phyloP scores from a whole-genome alignment of 2,113 vertebrate genomes.

The Leiothrix lutea region DNA sequence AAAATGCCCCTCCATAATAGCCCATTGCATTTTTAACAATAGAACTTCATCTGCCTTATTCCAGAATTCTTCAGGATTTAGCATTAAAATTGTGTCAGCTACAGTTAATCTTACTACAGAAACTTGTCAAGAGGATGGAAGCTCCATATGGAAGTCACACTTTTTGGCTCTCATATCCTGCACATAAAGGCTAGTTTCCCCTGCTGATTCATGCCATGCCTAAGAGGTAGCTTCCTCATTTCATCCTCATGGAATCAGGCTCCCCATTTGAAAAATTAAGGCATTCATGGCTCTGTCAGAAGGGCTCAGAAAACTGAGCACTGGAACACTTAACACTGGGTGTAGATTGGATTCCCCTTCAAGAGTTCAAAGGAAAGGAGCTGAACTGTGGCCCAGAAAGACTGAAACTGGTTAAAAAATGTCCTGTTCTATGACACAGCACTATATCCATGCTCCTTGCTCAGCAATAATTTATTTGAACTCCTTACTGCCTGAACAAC shows the following conservation, averaged over 20 bases:
- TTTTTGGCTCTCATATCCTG: neutral
- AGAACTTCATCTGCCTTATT: neutral
- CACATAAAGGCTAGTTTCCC: neutral
- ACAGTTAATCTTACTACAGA: neutral
- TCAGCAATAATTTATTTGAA: neutral
- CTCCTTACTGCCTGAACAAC: neutral
- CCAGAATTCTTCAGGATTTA: neutral
- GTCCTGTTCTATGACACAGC: neutral
- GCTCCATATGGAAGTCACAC: neutral
- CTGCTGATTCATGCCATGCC: neutral
- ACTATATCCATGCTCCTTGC: neutral
- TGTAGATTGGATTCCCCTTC: neutral
- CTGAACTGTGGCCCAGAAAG: conserved; percentile 14
- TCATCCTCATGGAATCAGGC: neutral
- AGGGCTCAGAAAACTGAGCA: neutral
- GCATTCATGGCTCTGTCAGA: neutral
- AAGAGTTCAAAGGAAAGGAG: conserved; percentile 12
- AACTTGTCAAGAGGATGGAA: neutral
- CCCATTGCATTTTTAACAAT: neutral
- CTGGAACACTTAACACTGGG: neutral
- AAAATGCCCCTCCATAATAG: neutral
- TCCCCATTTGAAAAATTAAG: conserved; percentile 49
- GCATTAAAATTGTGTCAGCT: neutral
- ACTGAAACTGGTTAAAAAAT: conserved; percentile 1
- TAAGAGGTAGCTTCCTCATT: neutral